phyloP scores from a whole-genome alignment of 1,140 invertebrate species.

The Platyscapa corneri region DNA sequence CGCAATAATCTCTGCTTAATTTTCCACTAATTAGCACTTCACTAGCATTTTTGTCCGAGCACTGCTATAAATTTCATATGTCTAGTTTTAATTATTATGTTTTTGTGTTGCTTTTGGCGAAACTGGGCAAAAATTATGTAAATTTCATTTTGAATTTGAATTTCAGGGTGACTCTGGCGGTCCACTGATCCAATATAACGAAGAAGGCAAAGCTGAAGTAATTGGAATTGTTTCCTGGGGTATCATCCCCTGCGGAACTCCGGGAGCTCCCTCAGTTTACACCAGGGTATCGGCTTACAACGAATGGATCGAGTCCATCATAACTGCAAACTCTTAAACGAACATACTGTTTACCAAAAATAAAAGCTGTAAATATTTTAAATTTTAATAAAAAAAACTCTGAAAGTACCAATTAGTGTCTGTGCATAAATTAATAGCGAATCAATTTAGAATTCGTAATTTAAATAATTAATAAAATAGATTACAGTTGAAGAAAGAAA shows the following conservation, averaged over 20 bases:
- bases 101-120: no score
- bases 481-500: no score
- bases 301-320: conserved; percentile 63
- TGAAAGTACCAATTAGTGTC: neutral
- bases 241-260: conserved; percentile 79
- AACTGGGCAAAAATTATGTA: no score
- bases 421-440: no score
- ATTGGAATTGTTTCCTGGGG: conserved; percentile 85
- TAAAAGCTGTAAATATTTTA: neutral
- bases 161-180: conserved; percentile 80
- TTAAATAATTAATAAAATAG: no score
- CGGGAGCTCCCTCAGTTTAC: conserved; percentile 75
- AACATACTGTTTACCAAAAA: neutral
- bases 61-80: no score
- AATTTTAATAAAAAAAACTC: conserved; percentile 1
- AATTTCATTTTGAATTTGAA: neutral
- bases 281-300: conserved; percentile 76
- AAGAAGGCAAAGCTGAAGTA: conserved; percentile 36
- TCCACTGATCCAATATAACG: conserved; percentile 73
- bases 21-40: no score
- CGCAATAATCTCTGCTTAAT: no score
- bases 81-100: no score
- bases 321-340: neutral
- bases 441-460: no score
- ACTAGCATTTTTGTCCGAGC: no score